A percentile compares a stretch with the other conserved stretches of the same genome.
Conservation (phyloP, 2,113 vertebrate species). For the Numenius arquata region DNA sequence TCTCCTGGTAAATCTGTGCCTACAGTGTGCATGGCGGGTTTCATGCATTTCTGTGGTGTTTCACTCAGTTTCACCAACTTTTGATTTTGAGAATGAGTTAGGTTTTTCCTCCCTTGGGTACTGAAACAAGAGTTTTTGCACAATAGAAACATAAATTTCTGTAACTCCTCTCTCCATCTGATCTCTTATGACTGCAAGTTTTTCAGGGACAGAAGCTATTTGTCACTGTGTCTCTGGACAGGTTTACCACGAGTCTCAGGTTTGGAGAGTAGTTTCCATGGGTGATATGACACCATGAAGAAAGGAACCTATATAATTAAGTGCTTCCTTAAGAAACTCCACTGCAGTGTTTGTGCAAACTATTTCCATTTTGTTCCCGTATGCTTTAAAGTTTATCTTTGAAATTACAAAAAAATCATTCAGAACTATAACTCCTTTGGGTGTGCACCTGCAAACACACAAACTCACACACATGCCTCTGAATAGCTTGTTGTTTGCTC, state of each 20-base stretch:
- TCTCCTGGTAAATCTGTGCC: not conserved
- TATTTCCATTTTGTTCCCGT: not conserved
- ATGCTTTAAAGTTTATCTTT: not conserved
- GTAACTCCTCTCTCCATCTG: not conserved
- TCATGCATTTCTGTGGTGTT: not conserved
- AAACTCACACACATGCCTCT: not conserved
- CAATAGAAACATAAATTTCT: not conserved
- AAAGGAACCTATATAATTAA: not conserved
- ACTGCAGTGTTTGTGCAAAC: not conserved
- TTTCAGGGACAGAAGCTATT: not conserved
- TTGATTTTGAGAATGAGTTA: not conserved
- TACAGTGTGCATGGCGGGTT: not conserved
- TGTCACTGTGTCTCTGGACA: not conserved
- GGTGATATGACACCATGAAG: not conserved
- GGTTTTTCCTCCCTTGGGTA: not conserved
- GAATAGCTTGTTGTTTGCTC: not conserved
- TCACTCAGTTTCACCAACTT: not conserved
- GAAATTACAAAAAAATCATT: not conserved
- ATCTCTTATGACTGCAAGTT: not conserved
- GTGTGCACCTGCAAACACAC: constrained; percentile 5
- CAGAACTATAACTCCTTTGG: not conserved
- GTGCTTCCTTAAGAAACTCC: not conserved
- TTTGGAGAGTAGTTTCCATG: not conserved
- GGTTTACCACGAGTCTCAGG: not conserved
- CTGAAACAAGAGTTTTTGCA: not conserved